phyloP scores from a whole-genome alignment of 2,113 vertebrate species.

The Bettongia penicillata region DNA sequence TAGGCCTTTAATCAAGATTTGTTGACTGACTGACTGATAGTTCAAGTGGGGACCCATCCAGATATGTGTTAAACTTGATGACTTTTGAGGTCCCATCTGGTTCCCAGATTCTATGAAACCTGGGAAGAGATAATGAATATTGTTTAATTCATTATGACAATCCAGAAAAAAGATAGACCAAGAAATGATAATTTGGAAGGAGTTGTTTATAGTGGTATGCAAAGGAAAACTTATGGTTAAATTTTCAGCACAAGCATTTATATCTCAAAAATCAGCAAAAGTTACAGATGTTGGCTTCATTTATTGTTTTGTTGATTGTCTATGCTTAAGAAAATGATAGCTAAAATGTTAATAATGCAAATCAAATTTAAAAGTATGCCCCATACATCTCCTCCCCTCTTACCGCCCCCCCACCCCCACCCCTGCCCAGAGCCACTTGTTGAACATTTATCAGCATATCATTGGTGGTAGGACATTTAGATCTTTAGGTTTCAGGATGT shows the following conservation, averaged over 20 bases:
- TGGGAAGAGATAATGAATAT: background rate
- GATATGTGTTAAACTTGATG: background rate
- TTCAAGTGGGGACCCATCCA: background rate
- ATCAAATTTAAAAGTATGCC: background rate
- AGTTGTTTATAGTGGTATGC: background rate
- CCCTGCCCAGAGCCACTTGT: background rate
- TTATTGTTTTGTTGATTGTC: background rate
- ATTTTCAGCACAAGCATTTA: background rate
- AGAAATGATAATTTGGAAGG: background rate
- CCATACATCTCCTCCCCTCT: too few species aligned
- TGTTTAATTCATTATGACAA: background rate
- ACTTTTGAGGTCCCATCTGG: background rate
- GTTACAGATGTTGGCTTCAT: background rate
- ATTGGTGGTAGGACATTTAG: background rate
- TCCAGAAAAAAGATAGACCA: slow-evolving; percentile 4
- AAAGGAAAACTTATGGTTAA: background rate
- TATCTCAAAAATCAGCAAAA: background rate
- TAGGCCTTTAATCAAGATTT: background rate
- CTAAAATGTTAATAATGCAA: background rate
- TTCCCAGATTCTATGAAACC: background rate
- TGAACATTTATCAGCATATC: background rate
- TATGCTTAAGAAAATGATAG: background rate
- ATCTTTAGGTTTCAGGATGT: background rate
- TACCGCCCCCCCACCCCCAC: too few species aligned
- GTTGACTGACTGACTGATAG: background rate